These are phyloP conservation scores for Dufourea novaeangliae DNA, from an alignment of 1,140 invertebrate species.

Conservation along the genomic window DNA sequence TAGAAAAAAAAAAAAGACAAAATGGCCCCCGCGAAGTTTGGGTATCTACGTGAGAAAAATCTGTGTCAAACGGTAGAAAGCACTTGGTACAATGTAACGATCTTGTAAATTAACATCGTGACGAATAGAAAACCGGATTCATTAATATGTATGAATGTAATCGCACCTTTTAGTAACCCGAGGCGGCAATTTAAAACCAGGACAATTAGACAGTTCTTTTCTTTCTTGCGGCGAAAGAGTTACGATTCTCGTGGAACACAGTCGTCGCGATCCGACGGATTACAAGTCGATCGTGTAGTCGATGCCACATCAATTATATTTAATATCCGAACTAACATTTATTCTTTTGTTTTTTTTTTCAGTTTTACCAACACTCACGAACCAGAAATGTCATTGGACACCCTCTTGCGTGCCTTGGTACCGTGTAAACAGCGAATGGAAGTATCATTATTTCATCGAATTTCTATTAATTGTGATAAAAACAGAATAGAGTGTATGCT, in stretches of 20 bases:
- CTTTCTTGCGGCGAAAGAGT: not conserved
- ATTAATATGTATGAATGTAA: constrained; percentile 26
- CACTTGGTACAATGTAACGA: constrained; percentile 20
- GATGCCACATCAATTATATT: too few species aligned
- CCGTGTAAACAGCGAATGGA: too few species aligned
- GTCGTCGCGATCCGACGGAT: not conserved
- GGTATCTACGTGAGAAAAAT: constrained; percentile 7
- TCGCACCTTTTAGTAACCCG: not conserved
- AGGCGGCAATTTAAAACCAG: not conserved
- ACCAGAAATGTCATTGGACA: too few species aligned
- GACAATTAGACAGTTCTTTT: not conserved
- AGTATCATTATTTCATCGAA: too few species aligned
- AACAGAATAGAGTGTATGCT: too few species aligned
- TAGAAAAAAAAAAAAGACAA: not conserved
- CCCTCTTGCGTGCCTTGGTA: too few species aligned
- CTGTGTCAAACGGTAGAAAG: constrained; percentile 16
- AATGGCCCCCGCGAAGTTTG: too few species aligned
- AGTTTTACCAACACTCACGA: too few species aligned
- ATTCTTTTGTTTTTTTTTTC: too few species aligned
- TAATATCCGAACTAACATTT: too few species aligned
- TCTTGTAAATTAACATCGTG: constrained; percentile 32
- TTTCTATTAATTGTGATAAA: too few species aligned
- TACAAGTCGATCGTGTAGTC: too few species aligned
- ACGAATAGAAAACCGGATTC: constrained; percentile 31
- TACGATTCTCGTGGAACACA: not conserved